Evolutionary conservation across 1,140 invertebrate species (phyloP).

Genomic region (Eueides isabella): DNA sequence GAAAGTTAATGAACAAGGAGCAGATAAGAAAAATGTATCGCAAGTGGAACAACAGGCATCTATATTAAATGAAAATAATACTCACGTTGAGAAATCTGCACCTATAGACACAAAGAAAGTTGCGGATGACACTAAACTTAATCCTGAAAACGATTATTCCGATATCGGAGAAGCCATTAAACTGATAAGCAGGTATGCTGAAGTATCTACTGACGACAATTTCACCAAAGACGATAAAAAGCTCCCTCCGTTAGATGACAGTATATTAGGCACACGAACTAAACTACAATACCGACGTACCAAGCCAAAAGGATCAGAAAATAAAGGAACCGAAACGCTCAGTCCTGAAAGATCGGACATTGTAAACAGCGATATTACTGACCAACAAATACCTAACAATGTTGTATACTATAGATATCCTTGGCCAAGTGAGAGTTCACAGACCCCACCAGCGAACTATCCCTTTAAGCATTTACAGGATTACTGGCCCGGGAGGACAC

Average conservation of each 20-base stretch:
- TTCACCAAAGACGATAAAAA: conserved; percentile 69
- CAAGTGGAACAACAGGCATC: conserved; percentile 26
- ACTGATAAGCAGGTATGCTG: conserved; percentile 75
- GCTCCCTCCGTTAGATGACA: conserved; percentile 57
- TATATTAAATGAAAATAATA: conserved; percentile 28
- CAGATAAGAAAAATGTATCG: conserved; percentile 12
- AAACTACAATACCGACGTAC: conserved; percentile 72
- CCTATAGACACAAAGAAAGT: conserved; percentile 48
- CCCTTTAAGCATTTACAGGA: conserved; percentile 74
- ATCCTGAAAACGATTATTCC: conserved; percentile 76
- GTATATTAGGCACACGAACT: conserved; percentile 70
- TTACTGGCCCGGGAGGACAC: conserved; percentile 72
- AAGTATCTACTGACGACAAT: conserved; percentile 76
- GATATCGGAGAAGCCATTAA: conserved; percentile 79
- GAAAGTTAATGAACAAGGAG: conserved; percentile 36
- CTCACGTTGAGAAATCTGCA: conserved; percentile 23
- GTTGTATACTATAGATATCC: conserved; percentile 67
- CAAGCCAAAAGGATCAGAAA: conserved; percentile 54
- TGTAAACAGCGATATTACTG: conserved; percentile 29
- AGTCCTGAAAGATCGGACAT: conserved; percentile 35
- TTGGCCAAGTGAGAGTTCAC: conserved; percentile 57
- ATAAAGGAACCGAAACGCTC: conserved; percentile 40
- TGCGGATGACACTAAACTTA: conserved; percentile 63
- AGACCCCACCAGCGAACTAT: conserved; percentile 63
- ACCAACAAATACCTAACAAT: conserved; percentile 46